phyloP scores from a whole-genome alignment of 2,797 vertebrate genomes.

The Sorex maritimensis region DNA sequence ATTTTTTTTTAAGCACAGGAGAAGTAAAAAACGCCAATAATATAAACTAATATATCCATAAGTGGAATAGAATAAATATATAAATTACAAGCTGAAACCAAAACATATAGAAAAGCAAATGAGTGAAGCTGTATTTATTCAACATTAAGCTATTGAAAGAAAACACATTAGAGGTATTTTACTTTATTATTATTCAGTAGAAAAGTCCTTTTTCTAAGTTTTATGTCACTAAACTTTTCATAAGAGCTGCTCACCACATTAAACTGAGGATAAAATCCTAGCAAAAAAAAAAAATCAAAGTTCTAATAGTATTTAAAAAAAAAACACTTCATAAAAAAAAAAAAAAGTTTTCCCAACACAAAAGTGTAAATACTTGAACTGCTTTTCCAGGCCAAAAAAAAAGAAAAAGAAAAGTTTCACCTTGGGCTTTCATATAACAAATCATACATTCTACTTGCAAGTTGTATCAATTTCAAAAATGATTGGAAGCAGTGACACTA shows the following conservation, averaged over 20 bases:
- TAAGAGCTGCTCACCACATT: conserved; percentile 19
- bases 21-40: conserved; percentile 54
- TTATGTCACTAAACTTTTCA: conserved; percentile 4
- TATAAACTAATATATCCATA: conserved; percentile 41
- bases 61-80: conserved; percentile 24
- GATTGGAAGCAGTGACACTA: conserved; percentile 35
- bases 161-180: conserved; percentile 17
- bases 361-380: conserved; percentile 54
- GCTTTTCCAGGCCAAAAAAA: neutral
- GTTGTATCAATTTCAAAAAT: conserved; percentile 67
- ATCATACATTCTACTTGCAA: conserved; percentile 57
- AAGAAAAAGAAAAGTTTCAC: conserved; percentile 61
- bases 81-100: conserved; percentile 60
- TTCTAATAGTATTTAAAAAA: conserved; percentile 11
- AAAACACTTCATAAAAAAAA: neutral
- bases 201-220: conserved; percentile 40
- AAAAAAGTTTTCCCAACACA: neutral
- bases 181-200: neutral
- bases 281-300: conserved; percentile 1
- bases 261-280: conserved; percentile 66
- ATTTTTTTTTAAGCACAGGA: neutral
- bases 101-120: conserved; percentile 24
- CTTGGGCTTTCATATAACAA: conserved; percentile 67
- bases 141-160: neutral
- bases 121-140: conserved; percentile 53